Evolutionary conservation across 2,113 vertebrate species (phyloP), one percentile per base, ranked within the genome.

Genomic region (Accipiter virgatus): DNA sequence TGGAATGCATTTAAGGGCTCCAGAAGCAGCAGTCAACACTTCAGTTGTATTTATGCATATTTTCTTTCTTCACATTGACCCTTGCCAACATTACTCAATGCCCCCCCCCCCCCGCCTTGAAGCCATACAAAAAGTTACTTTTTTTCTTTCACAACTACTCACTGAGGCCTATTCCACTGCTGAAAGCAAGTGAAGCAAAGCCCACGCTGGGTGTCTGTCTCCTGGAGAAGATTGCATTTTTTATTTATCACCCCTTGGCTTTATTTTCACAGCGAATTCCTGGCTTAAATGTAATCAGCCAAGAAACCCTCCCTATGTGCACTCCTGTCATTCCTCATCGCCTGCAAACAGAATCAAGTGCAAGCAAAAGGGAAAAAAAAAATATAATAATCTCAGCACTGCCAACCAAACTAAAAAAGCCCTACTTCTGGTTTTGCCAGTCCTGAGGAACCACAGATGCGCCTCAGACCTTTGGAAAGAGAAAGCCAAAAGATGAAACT

Each of bases 251-350:
- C 98, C 97, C 97, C 98, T 99, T 98, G 98, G 98, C 98, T 99
- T 99, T 98, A 99, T 99, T 99, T 99, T 99, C 98, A 98, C 98
- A 98, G 98, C 96, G 98, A 99, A 99, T 99, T 99, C 99, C 98
- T 98, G 97, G 98, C 98, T 98, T 97, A 99, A 99, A 99, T 98
- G 99, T 98, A 99, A 99, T 99, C 98, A 99, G 98, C 99, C 98
- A 99, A 99, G 98, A 98, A 99, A 98, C 98, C 98, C 99, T 99
- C 98, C 98, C 99, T 98, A 96, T 98, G 98, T 96, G 97, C 98
- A 98, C 97, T 98, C 98, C 98, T 99, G 99, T 99, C 99, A 99
- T 98, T 98, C 99, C 98, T 98, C 98, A 98, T 98, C 88, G 98
- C 98, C 96, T 98, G 98, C 98, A 98, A 98, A 99, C 98, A 98